Evolutionary conservation across 1,140 invertebrate genomes (phyloP).

Genomic region (Andricus grossulariae): DNA sequence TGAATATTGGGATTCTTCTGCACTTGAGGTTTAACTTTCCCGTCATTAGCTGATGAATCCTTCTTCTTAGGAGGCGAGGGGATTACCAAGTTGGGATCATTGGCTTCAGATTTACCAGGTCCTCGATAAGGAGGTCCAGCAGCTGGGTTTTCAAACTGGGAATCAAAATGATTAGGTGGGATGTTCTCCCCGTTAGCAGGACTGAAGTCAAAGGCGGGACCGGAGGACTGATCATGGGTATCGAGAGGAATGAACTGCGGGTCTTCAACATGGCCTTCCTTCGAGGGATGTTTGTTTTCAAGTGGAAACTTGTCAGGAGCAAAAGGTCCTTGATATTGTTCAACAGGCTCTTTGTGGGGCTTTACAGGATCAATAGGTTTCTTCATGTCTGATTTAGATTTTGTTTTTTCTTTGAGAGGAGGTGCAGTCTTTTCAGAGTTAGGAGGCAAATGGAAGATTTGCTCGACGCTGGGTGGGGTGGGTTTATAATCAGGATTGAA

Average conservation of each 20-base stretch:
- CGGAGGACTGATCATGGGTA: conserved; percentile 45
- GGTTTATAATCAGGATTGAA: conserved; percentile 73
- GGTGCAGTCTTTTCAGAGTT: conserved; percentile 58
- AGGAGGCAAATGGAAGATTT: conserved; percentile 65
- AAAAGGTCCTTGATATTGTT: conserved; percentile 67
- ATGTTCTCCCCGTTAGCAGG: conserved; percentile 58
- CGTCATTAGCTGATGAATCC: conserved; percentile 49
- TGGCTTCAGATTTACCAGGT: conserved; percentile 39
- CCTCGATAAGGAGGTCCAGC: conserved; percentile 61
- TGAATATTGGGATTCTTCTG: conserved; percentile 56
- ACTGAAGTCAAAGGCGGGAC: conserved; percentile 51
- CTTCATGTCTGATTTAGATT: conserved; percentile 62
- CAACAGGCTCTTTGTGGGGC: conserved; percentile 55
- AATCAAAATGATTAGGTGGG: conserved; percentile 53
- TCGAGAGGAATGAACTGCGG: conserved; percentile 63
- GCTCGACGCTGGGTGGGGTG: conserved; percentile 63
- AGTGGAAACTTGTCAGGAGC: conserved; percentile 61
- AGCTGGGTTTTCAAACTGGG: conserved; percentile 56
- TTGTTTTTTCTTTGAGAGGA: conserved; percentile 61
- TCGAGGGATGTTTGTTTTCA: conserved; percentile 39
- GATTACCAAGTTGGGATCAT: conserved; percentile 62
- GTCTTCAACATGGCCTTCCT: conserved; percentile 51
- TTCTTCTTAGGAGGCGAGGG: conserved; percentile 60
- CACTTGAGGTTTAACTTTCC: conserved; percentile 56
- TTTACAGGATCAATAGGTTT: conserved; percentile 68